phyloP scores from a whole-genome alignment of 2,888 invertebrate genomes.

The Drosophila infuscata region DNA sequence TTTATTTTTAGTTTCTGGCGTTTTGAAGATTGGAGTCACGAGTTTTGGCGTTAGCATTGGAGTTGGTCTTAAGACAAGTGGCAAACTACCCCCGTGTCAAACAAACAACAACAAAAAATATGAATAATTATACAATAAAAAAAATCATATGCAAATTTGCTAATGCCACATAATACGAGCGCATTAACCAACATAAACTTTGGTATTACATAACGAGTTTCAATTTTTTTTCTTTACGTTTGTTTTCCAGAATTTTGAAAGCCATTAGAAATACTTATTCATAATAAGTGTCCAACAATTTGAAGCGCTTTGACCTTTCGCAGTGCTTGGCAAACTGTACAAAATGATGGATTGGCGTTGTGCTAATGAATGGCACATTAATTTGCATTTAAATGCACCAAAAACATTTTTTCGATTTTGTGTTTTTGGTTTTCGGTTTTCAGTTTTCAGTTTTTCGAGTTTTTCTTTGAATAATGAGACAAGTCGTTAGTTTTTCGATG shows the following conservation, averaged over 20 bases:
- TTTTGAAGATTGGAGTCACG: slow-evolving; percentile 53
- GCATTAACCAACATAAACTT: slow-evolving; percentile 62
- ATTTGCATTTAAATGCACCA: slow-evolving; percentile 79
- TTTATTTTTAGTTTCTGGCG: slow-evolving; percentile 51
- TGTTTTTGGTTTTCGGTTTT: slow-evolving; percentile 2
- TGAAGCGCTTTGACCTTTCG: slow-evolving; percentile 68
- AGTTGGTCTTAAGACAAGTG: slow-evolving; percentile 57
- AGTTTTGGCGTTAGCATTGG: slow-evolving; percentile 29
- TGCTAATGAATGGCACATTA: slow-evolving; percentile 81
- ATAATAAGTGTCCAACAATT: slow-evolving; percentile 46
- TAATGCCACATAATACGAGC: slow-evolving; percentile 59
- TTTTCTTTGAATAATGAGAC: slow-evolving; percentile 78
- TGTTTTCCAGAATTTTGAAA: slow-evolving; percentile 31
- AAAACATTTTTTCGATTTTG: slow-evolving; percentile 44
- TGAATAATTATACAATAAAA: slow-evolving; percentile 5
- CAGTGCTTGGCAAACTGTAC: slow-evolving; percentile 67
- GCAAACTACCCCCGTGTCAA: slow-evolving; percentile 55
- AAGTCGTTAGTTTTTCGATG: slow-evolving; percentile 45
- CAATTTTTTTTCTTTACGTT: not conserved
- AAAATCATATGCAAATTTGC: slow-evolving; percentile 70
- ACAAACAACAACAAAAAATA: slow-evolving; percentile 3
- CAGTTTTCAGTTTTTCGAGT: slow-evolving; percentile 32
- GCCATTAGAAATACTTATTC: slow-evolving; percentile 35
- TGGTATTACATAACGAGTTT: slow-evolving; percentile 61
- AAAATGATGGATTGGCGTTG: slow-evolving; percentile 71